A percentile compares a stretch with the other conserved stretches of the same genome.
Evolutionary conservation across 2,113 vertebrate species (phyloP).

Genomic region (Eulacestoma nigropectus): DNA sequence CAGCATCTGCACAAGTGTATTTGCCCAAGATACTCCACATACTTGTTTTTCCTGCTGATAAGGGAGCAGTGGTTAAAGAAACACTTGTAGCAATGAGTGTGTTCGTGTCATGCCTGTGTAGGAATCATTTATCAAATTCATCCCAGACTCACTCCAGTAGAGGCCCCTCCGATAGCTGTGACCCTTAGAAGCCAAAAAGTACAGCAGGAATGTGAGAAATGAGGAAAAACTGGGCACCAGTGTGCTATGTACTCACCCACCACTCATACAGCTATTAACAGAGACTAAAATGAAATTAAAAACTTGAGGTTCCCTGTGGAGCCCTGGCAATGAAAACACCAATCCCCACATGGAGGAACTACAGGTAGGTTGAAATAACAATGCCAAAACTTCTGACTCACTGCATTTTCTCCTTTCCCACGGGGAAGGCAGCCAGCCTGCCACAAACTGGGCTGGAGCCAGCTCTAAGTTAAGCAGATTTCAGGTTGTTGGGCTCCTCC

Average conservation of each 20-base stretch:
- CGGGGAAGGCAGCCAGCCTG: background rate
- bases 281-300: background rate
- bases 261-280: background rate
- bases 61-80: conserved; percentile 13
- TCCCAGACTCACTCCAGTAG: background rate
- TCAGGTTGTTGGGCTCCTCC: background rate
- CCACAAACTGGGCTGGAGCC: background rate
- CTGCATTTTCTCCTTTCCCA: background rate
- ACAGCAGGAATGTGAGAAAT: background rate
- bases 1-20: background rate
- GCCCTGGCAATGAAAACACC: background rate
- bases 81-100: background rate
- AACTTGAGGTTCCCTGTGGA: background rate
- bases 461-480: background rate
- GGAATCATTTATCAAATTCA: background rate
- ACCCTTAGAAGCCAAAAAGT: background rate
- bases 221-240: background rate
- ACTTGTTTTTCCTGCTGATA: conserved; percentile 28
- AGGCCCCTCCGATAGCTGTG: background rate
- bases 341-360: background rate
- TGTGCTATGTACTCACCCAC: background rate
- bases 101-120: fast-evolving
- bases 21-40: background rate
- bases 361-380: background rate
- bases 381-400: background rate